phyloP scores from a whole-genome alignment of 2,797 vertebrate genomes.

The Danio jaintianensis region DNA sequence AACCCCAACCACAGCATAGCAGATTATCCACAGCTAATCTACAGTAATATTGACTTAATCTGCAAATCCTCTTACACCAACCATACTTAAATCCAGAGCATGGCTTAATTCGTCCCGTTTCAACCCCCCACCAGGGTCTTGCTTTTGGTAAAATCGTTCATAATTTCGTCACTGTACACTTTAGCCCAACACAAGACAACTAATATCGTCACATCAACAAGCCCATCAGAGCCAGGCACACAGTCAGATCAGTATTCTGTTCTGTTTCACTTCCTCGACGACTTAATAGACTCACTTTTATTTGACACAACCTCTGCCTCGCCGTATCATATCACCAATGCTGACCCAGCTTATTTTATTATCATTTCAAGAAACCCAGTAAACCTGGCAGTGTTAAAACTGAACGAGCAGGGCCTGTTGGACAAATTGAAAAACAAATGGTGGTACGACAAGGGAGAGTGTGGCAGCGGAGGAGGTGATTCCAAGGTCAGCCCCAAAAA shows the following conservation, averaged over 20 bases:
- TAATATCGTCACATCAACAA: conserved; percentile 48
- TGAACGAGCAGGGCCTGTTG: conserved; percentile 99
- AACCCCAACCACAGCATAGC: not conserved
- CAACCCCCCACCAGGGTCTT: conserved; percentile 54
- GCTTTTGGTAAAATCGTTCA: conserved; percentile 64
- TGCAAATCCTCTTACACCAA: conserved; percentile 34
- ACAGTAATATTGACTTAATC: conserved; percentile 29
- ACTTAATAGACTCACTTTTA: conserved; percentile 58
- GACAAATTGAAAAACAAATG: conserved; percentile 99
- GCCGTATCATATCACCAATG: conserved; percentile 78
- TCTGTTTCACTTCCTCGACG: conserved; percentile 36
- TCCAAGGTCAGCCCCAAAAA: conserved; percentile 96
- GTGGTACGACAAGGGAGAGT: conserved; percentile 99
- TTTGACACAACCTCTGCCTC: conserved; percentile 66
- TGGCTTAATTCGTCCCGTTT: conserved; percentile 46
- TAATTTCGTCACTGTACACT: conserved; percentile 54
- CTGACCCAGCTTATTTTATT: conserved; percentile 93
- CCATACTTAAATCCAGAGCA: conserved; percentile 49
- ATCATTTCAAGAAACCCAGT: conserved; percentile 98
- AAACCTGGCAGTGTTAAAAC: conserved; percentile 99
- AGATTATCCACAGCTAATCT: conserved; percentile 46
- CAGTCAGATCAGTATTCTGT: conserved; percentile 58
- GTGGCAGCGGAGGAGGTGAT: conserved; percentile 99
- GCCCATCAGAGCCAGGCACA: conserved; percentile 56
- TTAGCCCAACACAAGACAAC: conserved; percentile 56